Evolutionary conservation across 1,140 invertebrate genomes (phyloP).

Genomic region (Ceratosolen fusciceps): DNA sequence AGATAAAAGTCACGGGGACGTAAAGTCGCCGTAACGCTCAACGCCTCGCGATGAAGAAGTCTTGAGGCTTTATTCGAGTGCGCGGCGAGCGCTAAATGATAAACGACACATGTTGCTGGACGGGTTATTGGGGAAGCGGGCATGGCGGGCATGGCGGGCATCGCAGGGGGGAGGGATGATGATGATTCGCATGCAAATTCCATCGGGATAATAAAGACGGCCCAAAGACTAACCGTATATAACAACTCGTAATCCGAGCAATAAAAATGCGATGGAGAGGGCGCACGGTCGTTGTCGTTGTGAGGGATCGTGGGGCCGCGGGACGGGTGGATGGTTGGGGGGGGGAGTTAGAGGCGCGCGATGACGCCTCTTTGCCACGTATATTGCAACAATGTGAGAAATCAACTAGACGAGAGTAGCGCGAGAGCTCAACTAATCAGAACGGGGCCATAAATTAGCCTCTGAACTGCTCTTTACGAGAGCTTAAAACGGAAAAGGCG

Average conservation of each 20-base stretch:
- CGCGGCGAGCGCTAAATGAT: slow-evolving; percentile 1
- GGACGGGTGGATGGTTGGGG: background rate
- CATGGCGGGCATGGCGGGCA: no score
- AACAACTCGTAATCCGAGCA: slow-evolving; percentile 15
- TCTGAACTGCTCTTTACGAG: slow-evolving; percentile 15
- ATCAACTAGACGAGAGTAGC: background rate
- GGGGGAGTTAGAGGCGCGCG: background rate
- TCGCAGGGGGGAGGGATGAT: no score
- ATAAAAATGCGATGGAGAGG: background rate
- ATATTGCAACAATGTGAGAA: slow-evolving; percentile 12
- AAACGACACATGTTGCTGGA: slow-evolving; percentile 20
- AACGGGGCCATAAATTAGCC: slow-evolving; percentile 30
- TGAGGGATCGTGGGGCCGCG: background rate
- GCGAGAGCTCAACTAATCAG: slow-evolving; percentile 40
- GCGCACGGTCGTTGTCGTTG: no score
- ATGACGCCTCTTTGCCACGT: background rate
- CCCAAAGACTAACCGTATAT: slow-evolving; percentile 9
- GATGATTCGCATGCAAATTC: slow-evolving; percentile 39
- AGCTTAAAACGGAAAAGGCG: slow-evolving; percentile 20
- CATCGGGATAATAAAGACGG: slow-evolving; percentile 31
- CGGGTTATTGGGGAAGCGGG: no score
- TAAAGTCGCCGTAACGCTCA: slow-evolving; percentile 33
- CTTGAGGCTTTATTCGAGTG: slow-evolving; percentile 20
- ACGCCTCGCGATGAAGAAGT: slow-evolving; percentile 35
- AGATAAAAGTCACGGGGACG: slow-evolving; percentile 12